Evolutionary conservation across 2,797 vertebrate genomes (phyloP).

Genomic region (Passerculus sandwichensis): DNA sequence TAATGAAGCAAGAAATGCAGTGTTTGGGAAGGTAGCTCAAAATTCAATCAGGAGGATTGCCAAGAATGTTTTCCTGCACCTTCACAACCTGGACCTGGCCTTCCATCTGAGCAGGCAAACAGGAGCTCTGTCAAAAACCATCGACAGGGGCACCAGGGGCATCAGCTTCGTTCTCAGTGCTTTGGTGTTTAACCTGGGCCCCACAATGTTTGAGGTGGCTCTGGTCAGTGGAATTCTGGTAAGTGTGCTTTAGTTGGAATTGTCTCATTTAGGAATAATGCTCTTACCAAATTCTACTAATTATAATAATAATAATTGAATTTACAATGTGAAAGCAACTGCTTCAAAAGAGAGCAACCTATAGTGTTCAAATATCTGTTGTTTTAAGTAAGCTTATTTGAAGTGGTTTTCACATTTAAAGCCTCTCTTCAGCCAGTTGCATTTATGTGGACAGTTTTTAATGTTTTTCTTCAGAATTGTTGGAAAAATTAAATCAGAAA

Average conservation of each 20-base stretch:
- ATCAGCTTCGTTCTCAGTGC: conserved; percentile 94
- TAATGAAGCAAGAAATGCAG: conserved; percentile 95
- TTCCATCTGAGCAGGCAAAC: conserved; percentile 98
- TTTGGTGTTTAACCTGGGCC: conserved; percentile 94
- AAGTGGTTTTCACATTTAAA: neutral
- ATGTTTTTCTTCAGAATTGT: neutral
- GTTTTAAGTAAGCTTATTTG: neutral
- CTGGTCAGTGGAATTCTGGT: conserved; percentile 95
- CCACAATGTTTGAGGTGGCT: conserved; percentile 92
- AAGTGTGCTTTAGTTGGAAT: conserved; percentile 46
- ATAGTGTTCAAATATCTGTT: neutral
- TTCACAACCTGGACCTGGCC: conserved; percentile 93
- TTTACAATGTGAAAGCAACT: neutral
- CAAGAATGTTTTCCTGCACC: conserved; percentile 95
- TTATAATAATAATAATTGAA: neutral
- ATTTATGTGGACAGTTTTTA: neutral
- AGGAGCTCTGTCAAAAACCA: conserved; percentile 95
- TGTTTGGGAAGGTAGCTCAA: conserved; percentile 97
- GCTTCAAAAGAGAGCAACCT: neutral
- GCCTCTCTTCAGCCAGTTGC: neutral
- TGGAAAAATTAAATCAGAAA: neutral
- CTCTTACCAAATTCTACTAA: neutral
- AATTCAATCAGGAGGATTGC: conserved; percentile 97
- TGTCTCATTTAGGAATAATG: neutral
- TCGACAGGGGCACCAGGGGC: conserved; percentile 94